Conservation (phyloP, 2,888 invertebrate genomes). For the Chloroclysta siterata region DNA sequence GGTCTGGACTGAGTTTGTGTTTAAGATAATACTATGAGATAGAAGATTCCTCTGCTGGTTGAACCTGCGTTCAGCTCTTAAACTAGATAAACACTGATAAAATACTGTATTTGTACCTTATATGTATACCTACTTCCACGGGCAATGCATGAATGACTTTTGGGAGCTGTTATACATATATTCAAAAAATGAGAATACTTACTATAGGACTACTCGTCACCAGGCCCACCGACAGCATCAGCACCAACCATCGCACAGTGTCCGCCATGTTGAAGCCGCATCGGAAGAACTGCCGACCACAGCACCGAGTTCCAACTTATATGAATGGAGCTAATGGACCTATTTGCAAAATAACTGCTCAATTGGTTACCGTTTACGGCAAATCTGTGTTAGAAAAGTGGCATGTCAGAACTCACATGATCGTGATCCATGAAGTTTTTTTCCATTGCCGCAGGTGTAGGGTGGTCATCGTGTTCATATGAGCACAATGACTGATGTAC, state of each 20-base stretch:
- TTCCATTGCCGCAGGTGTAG: background rate
- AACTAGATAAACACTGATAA: too few relatives aligned
- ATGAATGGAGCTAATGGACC: slow-evolving; percentile 14
- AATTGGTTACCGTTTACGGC: slow-evolving; percentile 11
- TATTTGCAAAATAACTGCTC: slow-evolving; percentile 18
- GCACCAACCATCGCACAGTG: slow-evolving; percentile 35
- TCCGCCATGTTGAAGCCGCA: slow-evolving; percentile 20
- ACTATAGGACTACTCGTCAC: slow-evolving; percentile 43
- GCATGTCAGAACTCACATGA: slow-evolving; percentile 1
- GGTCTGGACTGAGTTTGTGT: background rate
- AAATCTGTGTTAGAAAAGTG: slow-evolving; percentile 4
- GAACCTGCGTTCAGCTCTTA: too few relatives aligned
- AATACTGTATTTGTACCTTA: too few relatives aligned
- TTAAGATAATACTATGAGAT: background rate
- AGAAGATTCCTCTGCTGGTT: too few relatives aligned
- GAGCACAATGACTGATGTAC: too few relatives aligned
- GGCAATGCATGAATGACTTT: background rate
- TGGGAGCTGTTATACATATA: too few relatives aligned
- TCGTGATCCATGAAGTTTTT: slow-evolving; percentile 1
- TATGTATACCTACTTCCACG: too few relatives aligned
- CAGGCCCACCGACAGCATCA: slow-evolving; percentile 36
- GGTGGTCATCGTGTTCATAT: too few relatives aligned
- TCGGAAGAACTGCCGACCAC: slow-evolving; percentile 2
- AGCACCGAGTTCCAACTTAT: background rate
- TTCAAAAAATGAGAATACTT: slow-evolving; percentile 17